A percentile compares a stretch with the other conserved stretches of the same genome.
These are phyloP conservation scores for Coptodon rendalli DNA, from an alignment of 2,113 vertebrate species.

Conservation along the genomic window DNA sequence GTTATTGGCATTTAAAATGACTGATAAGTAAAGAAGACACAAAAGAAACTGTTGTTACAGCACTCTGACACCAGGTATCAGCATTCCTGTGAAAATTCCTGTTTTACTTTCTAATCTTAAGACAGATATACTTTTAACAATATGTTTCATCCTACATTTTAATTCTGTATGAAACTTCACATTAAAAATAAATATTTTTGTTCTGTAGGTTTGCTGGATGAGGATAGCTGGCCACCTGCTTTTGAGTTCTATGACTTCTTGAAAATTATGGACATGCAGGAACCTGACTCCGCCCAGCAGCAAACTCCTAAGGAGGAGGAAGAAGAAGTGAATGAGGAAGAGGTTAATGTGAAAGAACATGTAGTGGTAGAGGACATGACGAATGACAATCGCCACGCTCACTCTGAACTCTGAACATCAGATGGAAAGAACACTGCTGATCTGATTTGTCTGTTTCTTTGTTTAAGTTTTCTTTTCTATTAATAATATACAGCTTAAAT, in stretches of 20 bases:
- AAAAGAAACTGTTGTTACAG: not conserved
- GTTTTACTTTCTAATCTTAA: not conserved
- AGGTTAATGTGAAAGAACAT: not conserved
- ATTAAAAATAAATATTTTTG: not conserved
- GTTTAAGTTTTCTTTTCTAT: not conserved
- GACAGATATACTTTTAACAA: not conserved
- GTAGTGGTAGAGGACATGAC: not conserved
- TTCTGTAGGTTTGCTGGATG: constrained; percentile 73
- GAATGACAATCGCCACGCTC: not conserved
- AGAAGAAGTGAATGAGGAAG: not conserved
- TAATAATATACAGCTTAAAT: not conserved
- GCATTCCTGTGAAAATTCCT: not conserved
- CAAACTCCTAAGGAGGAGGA: not conserved
- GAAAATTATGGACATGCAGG: constrained; percentile 77
- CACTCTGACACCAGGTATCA: not conserved
- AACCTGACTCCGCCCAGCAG: constrained; percentile 43
- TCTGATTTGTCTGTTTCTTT: not conserved
- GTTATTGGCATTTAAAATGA: not conserved
- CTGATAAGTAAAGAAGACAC: not conserved
- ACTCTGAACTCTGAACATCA: constrained; percentile 58
- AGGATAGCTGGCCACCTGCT: constrained; percentile 78
- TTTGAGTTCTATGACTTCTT: constrained; percentile 84
- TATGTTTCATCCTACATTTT: not conserved
- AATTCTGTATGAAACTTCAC: not conserved
- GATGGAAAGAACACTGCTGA: not conserved